phyloP scores from a whole-genome alignment of 2,113 vertebrate genomes.

The Chinchilla lanigera region DNA sequence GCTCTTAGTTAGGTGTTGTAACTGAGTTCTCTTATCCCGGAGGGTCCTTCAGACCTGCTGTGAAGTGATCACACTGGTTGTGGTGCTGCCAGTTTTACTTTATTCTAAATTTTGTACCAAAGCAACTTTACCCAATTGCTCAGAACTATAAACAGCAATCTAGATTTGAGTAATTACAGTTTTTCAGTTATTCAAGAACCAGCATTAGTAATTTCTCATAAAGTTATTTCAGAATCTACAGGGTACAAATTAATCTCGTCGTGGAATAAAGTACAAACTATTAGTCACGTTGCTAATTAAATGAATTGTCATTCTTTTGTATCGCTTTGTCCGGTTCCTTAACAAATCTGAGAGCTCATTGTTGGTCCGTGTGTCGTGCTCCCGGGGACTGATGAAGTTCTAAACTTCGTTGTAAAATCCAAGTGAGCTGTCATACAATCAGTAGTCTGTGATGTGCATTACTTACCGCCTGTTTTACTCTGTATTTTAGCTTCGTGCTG shows the following conservation, averaged over 20 bases:
- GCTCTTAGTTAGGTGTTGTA: constrained; percentile 50
- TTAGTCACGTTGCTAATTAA: constrained; percentile 46
- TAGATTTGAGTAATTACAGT: constrained; percentile 55
- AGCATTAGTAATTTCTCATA: constrained; percentile 75
- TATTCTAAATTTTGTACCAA: constrained; percentile 77
- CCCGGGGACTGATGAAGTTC: constrained; percentile 30
- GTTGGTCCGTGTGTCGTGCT: constrained; percentile 47
- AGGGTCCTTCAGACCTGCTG: constrained; percentile 61
- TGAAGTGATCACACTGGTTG: constrained; percentile 48
- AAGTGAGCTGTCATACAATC: background rate
- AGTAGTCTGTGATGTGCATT: background rate
- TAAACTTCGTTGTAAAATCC: constrained; percentile 38
- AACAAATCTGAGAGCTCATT: background rate
- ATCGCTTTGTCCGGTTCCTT: constrained; percentile 57
- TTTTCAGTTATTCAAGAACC: constrained; percentile 69
- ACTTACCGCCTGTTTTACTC: background rate
- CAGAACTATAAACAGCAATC: constrained; percentile 54
- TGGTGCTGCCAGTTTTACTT: constrained; percentile 72
- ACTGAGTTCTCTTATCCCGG: constrained; percentile 46
- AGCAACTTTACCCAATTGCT: constrained; percentile 64
- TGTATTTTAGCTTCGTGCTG: constrained; percentile 34
- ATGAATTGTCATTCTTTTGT: constrained; percentile 19
- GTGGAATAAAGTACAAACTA: constrained; percentile 52
- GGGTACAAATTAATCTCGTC: constrained; percentile 52
- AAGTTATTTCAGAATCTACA: constrained; percentile 73